Base-by-base conservation (phyloP, 2,113 vertebrate genomes). In the Platichthys stellatus region DNA sequence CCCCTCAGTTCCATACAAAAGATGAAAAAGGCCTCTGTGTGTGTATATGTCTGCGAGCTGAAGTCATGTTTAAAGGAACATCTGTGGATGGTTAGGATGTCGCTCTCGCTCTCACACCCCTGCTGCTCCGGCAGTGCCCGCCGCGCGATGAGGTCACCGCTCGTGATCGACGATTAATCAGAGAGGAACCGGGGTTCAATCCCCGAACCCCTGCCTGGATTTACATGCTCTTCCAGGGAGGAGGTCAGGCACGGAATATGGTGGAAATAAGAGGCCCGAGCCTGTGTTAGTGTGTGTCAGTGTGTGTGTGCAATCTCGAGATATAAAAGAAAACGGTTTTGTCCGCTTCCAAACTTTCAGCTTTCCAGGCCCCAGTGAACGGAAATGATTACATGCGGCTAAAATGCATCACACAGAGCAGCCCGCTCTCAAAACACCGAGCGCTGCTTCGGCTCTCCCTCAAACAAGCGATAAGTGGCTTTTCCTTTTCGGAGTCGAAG, bases 341-440 rank as follows among this genome's bases (percentile, higher is more conserved):
- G 87, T 92, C 89, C 83, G 82, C 91, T 93, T 90, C 88, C 88
- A 88, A 76, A 83, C 90, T 31, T 31, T 11, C 40, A 12, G 40
- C 40, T 43, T 43, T 43, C 40, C 40, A 43, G 40, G 40, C 10
- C 40, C 40, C 40, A 12, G 40, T 3, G 40, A 80, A 92, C 94
- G 94, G 95, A 97, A 97, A 89, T 95, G 94, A 97, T 95, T 93
- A 80, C 93, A 95, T 95, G 89, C 93, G 88, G 92, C 90, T 93
- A 93, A 94, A 96, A 95, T 95, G 93, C 91, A 89, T 91, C 92
- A 73, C 88, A 82, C 90, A 94, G 24, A 24, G 8, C 20, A 26
- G 83, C 61, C 53, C 53, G 15, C 23, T 54, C 45, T 63, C 59
- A 78, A 56, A 83, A 69, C 71, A 66, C 53, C 24, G 9, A 60